Evolutionary conservation across 2,113 vertebrate species (phyloP).

Genomic region (Sceloporus tristichus): DNA sequence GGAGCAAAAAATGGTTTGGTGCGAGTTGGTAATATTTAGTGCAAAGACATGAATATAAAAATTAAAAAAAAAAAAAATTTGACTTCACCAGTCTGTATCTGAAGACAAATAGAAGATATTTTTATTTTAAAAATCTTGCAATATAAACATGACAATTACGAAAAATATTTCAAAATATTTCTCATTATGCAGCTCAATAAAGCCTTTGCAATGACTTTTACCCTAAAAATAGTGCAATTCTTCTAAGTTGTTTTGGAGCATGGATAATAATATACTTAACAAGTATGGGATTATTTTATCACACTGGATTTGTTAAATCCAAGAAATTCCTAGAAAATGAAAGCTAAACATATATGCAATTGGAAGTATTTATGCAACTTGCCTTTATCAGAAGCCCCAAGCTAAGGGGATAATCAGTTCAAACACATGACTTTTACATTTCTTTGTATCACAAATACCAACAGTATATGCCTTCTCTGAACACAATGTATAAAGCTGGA

Average conservation of each 20-base stretch:
- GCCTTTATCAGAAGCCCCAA: conserved; percentile 64
- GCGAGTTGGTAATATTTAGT: too few species aligned
- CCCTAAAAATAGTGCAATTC: conserved; percentile 3
- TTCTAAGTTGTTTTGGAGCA: conserved; percentile 43
- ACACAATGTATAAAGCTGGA: conserved; percentile 44
- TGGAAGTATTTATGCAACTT: conserved; percentile 61
- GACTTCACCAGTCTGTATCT: too few species aligned
- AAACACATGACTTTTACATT: conserved; percentile 72
- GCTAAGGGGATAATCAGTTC: conserved; percentile 69
- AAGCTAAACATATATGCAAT: conserved; percentile 55
- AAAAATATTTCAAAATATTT: too few species aligned
- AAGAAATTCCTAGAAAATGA: conserved; percentile 62
- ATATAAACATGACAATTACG: too few species aligned
- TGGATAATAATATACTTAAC: conserved; percentile 57
- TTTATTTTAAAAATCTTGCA: not conserved
- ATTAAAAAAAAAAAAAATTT: too few species aligned
- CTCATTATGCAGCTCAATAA: not conserved
- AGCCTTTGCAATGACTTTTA: conserved; percentile 10
- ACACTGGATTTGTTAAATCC: conserved; percentile 53
- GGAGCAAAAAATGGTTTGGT: too few species aligned
- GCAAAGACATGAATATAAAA: too few species aligned
- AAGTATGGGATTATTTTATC: conserved; percentile 48
- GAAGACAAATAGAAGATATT: not conserved
- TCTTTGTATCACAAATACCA: conserved; percentile 62
- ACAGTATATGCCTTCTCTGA: conserved; percentile 55